Base-by-base conservation (phyloP, 2,113 vertebrate genomes). In the Datnioides undecimradiatus region DNA sequence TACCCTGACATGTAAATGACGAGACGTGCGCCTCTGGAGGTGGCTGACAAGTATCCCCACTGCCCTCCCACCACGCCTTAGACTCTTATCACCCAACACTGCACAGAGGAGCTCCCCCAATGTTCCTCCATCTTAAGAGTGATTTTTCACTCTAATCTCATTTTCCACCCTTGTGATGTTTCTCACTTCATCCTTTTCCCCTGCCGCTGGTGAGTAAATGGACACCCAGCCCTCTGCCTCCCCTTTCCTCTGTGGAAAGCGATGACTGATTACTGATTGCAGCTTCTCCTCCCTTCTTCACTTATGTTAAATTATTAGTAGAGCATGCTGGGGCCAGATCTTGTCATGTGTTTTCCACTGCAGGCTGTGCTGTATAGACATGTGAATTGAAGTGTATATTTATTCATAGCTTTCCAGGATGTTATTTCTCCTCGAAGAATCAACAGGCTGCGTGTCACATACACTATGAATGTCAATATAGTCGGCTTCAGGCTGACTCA, bases 221-320 rank as follows among this genome's bases (percentile, higher is more conserved):
- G 82, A 85, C 86, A 81, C 81, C 48, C 59, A 34, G 46, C 41
- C 70, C 70, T 69, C 46, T 1, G 11, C 67, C 52, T 69, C 57
- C 52, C 71, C 52, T 59, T 54, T 45, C 29, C 63, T 69, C 69
- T 71, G 52, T 73, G 75, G 52, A 91, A 79, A 86, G 69, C 77
- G 13, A 83, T 79, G 73, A 75, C 66, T 72, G 73, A 77, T 84
- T 78, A 66, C 79, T 72, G 80, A 77, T 74, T 80, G 71, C 34
- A 1, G 43, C 62, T 14, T 84, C 80, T 51, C 63, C 75, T 73
- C 76, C 67, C 54, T 76, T 65, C 80, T 43, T 67, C 52, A 43
- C 72, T 70, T 73, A 76, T 38, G 68, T 73, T 85, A 67, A 84
- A 80, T 88, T 85, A 88, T 69, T 79, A 87, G 70, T 31, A 71